phyloP scores from a whole-genome alignment of 2,797 vertebrate genomes.

The Capromys pilorides region DNA sequence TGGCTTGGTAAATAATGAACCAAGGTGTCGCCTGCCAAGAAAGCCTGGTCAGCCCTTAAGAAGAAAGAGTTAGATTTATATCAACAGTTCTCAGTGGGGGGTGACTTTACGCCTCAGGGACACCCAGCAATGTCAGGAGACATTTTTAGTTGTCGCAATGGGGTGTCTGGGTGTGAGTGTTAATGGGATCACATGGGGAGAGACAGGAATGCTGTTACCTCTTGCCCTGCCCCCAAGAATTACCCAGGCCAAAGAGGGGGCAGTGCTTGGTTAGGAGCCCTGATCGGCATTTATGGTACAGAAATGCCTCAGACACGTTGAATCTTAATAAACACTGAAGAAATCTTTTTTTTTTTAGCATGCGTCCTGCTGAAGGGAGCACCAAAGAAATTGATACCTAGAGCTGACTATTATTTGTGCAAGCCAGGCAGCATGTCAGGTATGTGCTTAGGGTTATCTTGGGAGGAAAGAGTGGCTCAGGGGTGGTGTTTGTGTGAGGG shows the following conservation, averaged over 20 bases:
- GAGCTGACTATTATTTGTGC: neutral
- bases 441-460: neutral
- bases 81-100: neutral
- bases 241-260: neutral
- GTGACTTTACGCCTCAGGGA: neutral
- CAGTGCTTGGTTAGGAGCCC: neutral
- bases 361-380: neutral
- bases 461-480: neutral
- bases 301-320: neutral
- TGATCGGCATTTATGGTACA: neutral
- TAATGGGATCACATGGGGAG: neutral
- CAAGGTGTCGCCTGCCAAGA: accelerated
- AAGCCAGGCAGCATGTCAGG: neutral
- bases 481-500: neutral
- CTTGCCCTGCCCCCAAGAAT: neutral
- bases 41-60: neutral
- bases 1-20: neutral
- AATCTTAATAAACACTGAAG: neutral
- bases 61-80: neutral
- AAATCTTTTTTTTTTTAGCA: neutral
- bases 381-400: neutral
- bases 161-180: neutral
- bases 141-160: neutral
- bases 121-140: neutral
- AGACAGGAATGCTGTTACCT: neutral